Evolutionary conservation across 2,113 vertebrate genomes (phyloP).

Genomic region (Serinus canaria): DNA sequence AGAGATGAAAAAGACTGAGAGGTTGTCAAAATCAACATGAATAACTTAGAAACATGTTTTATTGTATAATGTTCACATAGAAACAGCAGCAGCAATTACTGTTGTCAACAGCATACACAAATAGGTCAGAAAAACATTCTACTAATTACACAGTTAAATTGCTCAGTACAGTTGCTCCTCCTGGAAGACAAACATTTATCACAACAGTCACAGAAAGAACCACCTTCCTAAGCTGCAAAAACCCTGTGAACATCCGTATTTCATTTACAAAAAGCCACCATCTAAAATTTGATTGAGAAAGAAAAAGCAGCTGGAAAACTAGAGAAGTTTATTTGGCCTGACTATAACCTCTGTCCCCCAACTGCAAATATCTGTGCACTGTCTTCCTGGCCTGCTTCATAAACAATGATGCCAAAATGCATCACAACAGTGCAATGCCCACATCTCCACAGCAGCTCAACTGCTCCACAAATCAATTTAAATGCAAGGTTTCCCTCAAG

Average conservation of each 20-base stretch:
- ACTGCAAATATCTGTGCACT: not conserved
- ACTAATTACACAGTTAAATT: not conserved
- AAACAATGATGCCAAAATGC: not conserved
- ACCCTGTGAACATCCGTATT: not conserved
- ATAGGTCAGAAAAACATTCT: not conserved
- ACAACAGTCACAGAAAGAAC: accelerated
- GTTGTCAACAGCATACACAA: not conserved
- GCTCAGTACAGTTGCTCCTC: not conserved
- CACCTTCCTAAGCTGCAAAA: not conserved
- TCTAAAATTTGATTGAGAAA: not conserved
- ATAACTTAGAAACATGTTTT: not conserved
- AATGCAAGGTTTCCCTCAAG: not conserved
- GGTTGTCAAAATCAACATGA: not conserved
- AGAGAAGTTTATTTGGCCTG: not conserved
- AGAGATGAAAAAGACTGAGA: not conserved
- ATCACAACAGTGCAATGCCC: not conserved
- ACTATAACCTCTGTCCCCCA: not conserved
- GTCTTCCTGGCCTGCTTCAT: not conserved
- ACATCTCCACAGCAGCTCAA: not conserved
- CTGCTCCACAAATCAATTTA: not conserved
- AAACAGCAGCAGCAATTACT: not conserved
- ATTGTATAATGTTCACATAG: not conserved
- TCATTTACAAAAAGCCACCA: not conserved
- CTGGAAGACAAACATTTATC: not conserved
- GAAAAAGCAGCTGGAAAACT: not conserved